Conservation (phyloP, 1,140 invertebrate genomes). For the Popillia japonica region DNA sequence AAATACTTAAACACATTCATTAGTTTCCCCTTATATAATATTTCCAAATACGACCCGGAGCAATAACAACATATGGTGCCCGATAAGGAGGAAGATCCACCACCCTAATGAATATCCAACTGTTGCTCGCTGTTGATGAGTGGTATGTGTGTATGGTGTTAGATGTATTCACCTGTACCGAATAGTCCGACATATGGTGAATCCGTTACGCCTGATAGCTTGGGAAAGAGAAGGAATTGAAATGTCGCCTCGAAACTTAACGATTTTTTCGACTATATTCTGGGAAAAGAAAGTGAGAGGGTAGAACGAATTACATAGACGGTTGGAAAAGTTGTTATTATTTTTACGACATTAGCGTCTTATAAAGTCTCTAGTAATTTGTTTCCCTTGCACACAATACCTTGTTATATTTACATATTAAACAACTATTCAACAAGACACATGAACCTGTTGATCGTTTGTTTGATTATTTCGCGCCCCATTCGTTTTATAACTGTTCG, state of each 20-base stretch:
- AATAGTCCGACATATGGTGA: constrained; percentile 34
- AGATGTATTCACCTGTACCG: constrained; percentile 22
- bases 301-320: neutral
- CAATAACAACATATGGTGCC: neutral
- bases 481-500: neutral
- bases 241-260: constrained; percentile 22
- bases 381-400: neutral
- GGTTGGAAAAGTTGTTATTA: constrained; percentile 8
- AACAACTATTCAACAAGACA: neutral
- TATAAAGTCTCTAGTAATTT: neutral
- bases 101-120: constrained; percentile 34
- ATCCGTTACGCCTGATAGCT: constrained; percentile 39
- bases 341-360: neutral
- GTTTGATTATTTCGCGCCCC: neutral
- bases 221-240: constrained; percentile 29
- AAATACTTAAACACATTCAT: no score
- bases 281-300: neutral
- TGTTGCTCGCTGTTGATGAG: constrained; percentile 31
- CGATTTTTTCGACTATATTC: constrained; percentile 24
- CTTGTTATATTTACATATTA: neutral
- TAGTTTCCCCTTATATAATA: neutral
- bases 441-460: constrained; percentile 1
- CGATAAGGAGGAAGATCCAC: constrained; percentile 28
- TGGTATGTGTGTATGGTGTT: constrained; percentile 26
- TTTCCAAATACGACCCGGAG: neutral